Conservation (phyloP, 2,797 vertebrate species). For the Lepidocolaptes lacrymiger region DNA sequence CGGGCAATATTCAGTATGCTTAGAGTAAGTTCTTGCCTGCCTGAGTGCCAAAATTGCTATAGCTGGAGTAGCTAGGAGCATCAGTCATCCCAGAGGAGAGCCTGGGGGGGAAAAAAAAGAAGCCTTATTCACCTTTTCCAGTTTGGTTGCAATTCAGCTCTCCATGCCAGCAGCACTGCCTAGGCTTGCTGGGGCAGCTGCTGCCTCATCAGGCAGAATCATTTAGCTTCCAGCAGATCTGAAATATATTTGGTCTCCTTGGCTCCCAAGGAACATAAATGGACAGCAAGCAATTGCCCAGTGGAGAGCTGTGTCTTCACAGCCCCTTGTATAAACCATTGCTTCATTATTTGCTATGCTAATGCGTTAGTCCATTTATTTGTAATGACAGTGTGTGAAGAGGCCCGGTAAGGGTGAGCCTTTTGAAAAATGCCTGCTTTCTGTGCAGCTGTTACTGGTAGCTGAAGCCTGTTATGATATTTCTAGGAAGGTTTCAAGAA, state of each 20-base stretch:
- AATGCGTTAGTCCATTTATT: rapidly evolving
- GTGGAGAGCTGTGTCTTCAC: not conserved
- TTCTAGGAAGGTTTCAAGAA: not conserved
- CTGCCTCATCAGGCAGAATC: not conserved
- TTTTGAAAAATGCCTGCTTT: not conserved
- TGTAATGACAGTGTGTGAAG: not conserved
- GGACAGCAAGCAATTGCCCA: not conserved
- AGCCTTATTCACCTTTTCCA: not conserved
- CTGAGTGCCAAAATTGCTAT: not conserved
- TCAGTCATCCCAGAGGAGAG: not conserved
- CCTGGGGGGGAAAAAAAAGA: not conserved
- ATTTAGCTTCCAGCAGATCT: not conserved
- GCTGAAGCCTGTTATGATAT: not conserved
- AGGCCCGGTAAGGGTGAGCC: not conserved
- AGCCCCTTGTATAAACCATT: not conserved
- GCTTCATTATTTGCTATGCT: not conserved
- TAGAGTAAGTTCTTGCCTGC: not conserved
- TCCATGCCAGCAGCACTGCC: not conserved
- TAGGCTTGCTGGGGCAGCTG: not conserved
- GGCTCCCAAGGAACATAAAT: not conserved
- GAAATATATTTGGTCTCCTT: not conserved
- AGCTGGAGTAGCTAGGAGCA: not conserved
- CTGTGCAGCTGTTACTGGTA: rapidly evolving
- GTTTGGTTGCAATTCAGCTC: not conserved
- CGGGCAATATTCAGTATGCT: not conserved